Evolutionary conservation across 2,113 vertebrate species (phyloP).

Genomic region (Pao palembangensis): DNA sequence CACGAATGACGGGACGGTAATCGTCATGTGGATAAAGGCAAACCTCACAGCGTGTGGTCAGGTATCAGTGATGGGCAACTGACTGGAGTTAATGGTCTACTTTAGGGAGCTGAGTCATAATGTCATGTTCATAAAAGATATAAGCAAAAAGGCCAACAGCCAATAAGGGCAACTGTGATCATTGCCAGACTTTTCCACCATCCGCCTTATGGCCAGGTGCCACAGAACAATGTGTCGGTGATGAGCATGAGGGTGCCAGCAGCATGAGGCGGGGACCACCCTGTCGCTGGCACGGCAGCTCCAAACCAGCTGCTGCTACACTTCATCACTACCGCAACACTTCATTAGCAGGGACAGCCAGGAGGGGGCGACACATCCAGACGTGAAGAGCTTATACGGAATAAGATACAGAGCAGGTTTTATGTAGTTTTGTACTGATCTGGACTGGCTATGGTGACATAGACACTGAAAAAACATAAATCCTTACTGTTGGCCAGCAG

Average conservation of each 20-base stretch:
- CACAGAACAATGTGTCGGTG: constrained; percentile 63
- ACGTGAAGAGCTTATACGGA: neutral
- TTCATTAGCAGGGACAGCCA: constrained; percentile 58
- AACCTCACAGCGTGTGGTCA: too few species aligned
- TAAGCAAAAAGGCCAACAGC: neutral
- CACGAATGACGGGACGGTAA: too few species aligned
- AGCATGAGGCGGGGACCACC: constrained; percentile 62
- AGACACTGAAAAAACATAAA: too few species aligned
- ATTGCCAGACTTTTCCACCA: constrained; percentile 37
- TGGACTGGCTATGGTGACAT: too few species aligned
- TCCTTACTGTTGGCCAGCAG: too few species aligned
- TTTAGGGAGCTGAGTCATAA: constrained; percentile 8
- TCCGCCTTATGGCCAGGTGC: constrained; percentile 51
- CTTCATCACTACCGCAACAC: constrained; percentile 63
- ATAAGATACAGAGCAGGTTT: constrained; percentile 7
- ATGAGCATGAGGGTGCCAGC: constrained; percentile 72
- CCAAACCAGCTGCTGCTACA: constrained; percentile 55
- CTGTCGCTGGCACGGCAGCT: constrained; percentile 57
- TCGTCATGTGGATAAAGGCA: too few species aligned
- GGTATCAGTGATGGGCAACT: too few species aligned
- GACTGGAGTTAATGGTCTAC: neutral
- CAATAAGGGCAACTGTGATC: constrained; percentile 23
- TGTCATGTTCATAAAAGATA: constrained; percentile 10
- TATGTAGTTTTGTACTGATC: neutral
- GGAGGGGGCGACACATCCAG: constrained; percentile 32